phyloP scores from a whole-genome alignment of 2,113 vertebrate genomes.

The Hippolais icterina region DNA sequence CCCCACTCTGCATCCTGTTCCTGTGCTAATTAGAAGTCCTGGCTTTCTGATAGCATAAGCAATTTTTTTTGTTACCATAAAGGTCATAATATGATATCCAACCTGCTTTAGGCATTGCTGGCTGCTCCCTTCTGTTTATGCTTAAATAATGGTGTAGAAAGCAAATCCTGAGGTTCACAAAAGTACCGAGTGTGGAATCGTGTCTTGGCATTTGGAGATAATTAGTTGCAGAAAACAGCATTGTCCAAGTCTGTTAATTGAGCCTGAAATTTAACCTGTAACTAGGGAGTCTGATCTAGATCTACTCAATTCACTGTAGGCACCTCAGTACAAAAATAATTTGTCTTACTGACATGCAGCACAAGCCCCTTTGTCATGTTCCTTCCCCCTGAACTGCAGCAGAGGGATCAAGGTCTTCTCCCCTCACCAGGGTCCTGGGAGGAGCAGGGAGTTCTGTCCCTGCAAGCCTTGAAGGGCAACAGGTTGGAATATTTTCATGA shows the following conservation, averaged over 20 bases:
- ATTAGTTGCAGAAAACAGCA: conserved; percentile 2
- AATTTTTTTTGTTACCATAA: neutral
- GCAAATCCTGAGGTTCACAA: neutral
- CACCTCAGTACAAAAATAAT: neutral
- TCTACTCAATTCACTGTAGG: neutral
- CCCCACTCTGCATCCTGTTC: neutral
- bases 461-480: neutral
- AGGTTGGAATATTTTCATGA: neutral
- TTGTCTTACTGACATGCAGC: neutral
- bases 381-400: neutral
- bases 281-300: neutral
- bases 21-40: neutral
- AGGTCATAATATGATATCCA: conserved; percentile 9
- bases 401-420: neutral
- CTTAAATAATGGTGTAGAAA: conserved; percentile 14
- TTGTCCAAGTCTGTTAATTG: conserved; percentile 32
- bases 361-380: neutral
- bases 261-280: conserved; percentile 28
- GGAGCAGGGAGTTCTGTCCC: neutral
- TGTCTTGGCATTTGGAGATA: conserved; percentile 3
- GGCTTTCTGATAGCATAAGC: conserved; percentile 4
- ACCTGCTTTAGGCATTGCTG: neutral
- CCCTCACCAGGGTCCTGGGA: accelerated
- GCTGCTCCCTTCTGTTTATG: neutral
- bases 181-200: neutral